Evolutionary conservation across 2,888 invertebrate species (phyloP).

Genomic region (Polymixis flavicincta): DNA sequence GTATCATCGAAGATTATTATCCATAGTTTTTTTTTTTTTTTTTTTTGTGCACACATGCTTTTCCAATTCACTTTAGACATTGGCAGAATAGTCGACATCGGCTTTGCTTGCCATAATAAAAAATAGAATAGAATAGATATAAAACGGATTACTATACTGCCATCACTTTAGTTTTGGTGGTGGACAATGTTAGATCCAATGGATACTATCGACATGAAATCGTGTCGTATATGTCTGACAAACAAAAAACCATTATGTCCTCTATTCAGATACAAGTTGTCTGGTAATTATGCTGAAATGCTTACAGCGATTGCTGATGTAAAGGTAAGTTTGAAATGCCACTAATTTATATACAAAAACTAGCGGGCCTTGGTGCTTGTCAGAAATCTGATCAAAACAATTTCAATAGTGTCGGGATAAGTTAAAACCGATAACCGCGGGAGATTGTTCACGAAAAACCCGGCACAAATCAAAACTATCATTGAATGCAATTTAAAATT

Average conservation of each 20-base stretch:
- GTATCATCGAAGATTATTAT: no score
- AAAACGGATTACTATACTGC: slow-evolving; percentile 71
- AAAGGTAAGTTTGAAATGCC: slow-evolving; percentile 77
- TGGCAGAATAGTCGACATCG: no score
- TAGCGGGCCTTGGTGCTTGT: slow-evolving; percentile 25
- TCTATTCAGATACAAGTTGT: slow-evolving; percentile 86
- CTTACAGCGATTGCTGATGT: slow-evolving; percentile 88
- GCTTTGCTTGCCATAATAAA: no score
- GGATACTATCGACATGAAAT: slow-evolving; percentile 80
- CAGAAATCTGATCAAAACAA: slow-evolving; percentile 37
- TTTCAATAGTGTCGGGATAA: slow-evolving; percentile 54
- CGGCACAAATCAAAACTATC: slow-evolving; percentile 1
- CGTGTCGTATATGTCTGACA: slow-evolving; percentile 87
- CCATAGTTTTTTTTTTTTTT: no score
- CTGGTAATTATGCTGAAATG: slow-evolving; percentile 90
- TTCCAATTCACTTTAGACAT: no score
- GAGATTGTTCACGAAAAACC: slow-evolving; percentile 17
- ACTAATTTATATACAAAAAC: slow-evolving; percentile 48
- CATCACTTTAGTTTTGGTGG: slow-evolving; percentile 73
- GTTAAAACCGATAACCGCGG: slow-evolving; percentile 48
- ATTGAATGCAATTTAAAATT: slow-evolving; percentile 15
- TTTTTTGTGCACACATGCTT: no score
- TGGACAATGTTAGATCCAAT: slow-evolving; percentile 79
- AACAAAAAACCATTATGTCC: slow-evolving; percentile 86
- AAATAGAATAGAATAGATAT: no score